These are phyloP conservation scores for Ivindomyrus marchei DNA, from an alignment of 2,113 vertebrate species.

Conservation along the genomic window DNA sequence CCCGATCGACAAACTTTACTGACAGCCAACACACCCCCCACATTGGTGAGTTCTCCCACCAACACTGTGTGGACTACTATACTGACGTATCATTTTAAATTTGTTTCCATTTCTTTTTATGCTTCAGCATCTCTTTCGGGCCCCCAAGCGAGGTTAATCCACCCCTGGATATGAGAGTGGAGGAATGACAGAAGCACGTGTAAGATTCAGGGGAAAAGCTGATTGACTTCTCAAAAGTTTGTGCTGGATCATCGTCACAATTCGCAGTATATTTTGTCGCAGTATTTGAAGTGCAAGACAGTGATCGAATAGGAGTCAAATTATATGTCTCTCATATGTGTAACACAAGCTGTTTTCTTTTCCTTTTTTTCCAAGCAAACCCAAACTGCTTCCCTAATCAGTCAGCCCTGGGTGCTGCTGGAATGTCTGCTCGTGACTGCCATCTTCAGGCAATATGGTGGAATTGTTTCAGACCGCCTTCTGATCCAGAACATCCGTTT, in stretches of 20 bases:
- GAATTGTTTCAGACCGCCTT: not conserved
- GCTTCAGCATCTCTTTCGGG: not conserved
- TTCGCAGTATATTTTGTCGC: not conserved
- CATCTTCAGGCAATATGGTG: not conserved
- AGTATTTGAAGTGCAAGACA: not conserved
- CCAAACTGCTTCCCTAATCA: not conserved
- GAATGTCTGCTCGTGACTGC: not conserved
- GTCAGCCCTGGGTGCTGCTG: not conserved
- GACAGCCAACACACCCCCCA: not conserved
- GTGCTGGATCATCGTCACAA: not conserved
- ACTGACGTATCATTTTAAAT: not conserved
- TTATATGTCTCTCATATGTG: not conserved
- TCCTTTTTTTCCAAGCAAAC: not conserved
- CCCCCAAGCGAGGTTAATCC: not conserved
- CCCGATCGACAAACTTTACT: not conserved
- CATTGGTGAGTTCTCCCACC: not conserved
- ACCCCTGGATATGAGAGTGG: not conserved
- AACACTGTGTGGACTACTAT: not conserved
- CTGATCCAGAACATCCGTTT: not conserved
- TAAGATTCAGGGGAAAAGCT: not conserved
- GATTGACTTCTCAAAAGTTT: not conserved
- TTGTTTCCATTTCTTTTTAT: not conserved
- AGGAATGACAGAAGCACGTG: not conserved
- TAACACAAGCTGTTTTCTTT: not conserved
- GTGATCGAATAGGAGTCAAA: not conserved